Base-by-base conservation (phyloP, 2,113 vertebrate species). In the Leucosticte australis region DNA sequence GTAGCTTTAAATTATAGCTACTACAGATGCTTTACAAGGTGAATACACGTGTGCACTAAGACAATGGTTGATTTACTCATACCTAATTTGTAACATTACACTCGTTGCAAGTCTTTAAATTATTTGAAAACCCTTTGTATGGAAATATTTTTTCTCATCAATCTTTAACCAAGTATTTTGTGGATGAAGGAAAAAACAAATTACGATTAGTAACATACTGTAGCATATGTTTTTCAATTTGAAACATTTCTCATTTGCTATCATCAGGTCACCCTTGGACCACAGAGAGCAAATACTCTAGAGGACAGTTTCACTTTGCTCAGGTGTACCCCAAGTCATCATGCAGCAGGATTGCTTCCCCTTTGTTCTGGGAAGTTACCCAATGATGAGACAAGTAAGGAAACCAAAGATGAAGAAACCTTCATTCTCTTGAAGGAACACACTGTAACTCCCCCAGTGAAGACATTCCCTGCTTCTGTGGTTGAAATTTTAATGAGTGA, bases 341-440 rank as follows among this genome's bases (percentile, higher is more conserved):
- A 23, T 49, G 26, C 26, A 62, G 55, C 57, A 6, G 7, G 65
- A 59, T 37, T 59, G 7, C 28, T 70, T 44, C 23, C 53, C 14
- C 7, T 70, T 94, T 65, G 20, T 42, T 89, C 81, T 82, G 82
- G 79, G 46, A 83, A 68, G 11, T 67, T 92, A 74, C 47, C 42
- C 95, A 63, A 52, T 23, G 56, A 85, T 90, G 91, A 93, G 87
- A 92, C 10, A 13, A 37, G 64, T 89, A 92, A 90, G 94, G 85
- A 97, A 95, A 92, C 11, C 31, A 57, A 56, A 11, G 64, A 47
- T 83, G 56, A 77, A 46, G 96, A 92, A 39, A 22, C 55, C 7
- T 22, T 42, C 28, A 35, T 53, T n/a, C 30, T 69, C 24, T 46
- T 78, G 28, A 94, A 75, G 26, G 47, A 96, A 16, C 56, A 68